phyloP scores from a whole-genome alignment of 1,140 invertebrate genomes.

The Pachypsylla venusta region DNA sequence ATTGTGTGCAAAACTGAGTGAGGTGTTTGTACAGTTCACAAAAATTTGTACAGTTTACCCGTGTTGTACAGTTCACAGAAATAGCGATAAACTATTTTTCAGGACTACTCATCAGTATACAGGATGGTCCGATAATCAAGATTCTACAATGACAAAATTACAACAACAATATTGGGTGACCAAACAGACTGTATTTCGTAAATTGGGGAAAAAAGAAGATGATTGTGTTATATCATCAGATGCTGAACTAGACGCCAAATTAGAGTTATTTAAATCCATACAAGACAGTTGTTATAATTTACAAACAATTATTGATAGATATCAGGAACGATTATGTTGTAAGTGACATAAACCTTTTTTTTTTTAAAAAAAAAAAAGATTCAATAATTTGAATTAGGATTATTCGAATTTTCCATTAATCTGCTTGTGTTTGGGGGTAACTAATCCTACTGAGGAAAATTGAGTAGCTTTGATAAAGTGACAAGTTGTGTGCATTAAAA shows the following conservation, averaged over 20 bases:
- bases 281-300: slow-evolving; percentile 79
- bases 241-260: slow-evolving; percentile 89
- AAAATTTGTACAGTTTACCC: too few relatives aligned
- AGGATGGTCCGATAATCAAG: slow-evolving; percentile 14
- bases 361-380: too few relatives aligned
- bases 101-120: slow-evolving; percentile 1
- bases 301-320: slow-evolving; percentile 80
- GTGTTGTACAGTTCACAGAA: too few relatives aligned
- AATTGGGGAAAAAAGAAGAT: slow-evolving; percentile 95
- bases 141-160: slow-evolving; percentile 56
- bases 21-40: neutral
- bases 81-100: neutral
- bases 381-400: too few relatives aligned
- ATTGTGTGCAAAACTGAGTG: neutral
- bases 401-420: too few relatives aligned
- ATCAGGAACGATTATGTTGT: slow-evolving; percentile 84
- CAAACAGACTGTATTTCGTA: slow-evolving; percentile 85
- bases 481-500: too few relatives aligned
- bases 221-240: slow-evolving; percentile 92
- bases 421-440: too few relatives aligned
- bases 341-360: too few relatives aligned
- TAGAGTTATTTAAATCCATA: slow-evolving; percentile 92
- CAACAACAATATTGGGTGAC: slow-evolving; percentile 98
- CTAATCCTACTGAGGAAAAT: too few relatives aligned
- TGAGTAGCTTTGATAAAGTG: too few relatives aligned